phyloP scores from a whole-genome alignment of 2,888 invertebrate genomes.

The Hirtodrosophila cameraria region DNA sequence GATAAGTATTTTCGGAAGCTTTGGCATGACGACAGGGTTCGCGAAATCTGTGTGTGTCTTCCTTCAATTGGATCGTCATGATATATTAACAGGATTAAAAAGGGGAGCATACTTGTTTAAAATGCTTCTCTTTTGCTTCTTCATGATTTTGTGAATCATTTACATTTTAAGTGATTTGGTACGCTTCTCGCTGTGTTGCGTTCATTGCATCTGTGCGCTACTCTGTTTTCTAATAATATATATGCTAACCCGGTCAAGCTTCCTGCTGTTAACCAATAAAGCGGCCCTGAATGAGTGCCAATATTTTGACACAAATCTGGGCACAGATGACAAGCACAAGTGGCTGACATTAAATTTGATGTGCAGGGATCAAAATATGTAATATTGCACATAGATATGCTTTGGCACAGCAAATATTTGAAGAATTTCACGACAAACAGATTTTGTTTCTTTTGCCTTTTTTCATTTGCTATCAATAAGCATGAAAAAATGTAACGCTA shows the following conservation, averaged over 20 bases:
- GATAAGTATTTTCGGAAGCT: conserved; percentile 19
- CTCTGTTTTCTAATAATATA: background rate
- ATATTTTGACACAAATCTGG: conserved; percentile 61
- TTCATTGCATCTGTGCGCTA: background rate
- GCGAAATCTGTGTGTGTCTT: no score
- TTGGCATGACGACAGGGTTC: conserved; percentile 44
- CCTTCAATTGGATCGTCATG: no score
- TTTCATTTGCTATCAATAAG: conserved; percentile 62
- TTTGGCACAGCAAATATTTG: conserved; percentile 51
- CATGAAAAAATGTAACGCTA: conserved; percentile 35
- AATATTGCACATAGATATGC: conserved; percentile 21
- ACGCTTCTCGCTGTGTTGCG: background rate
- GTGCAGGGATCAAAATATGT: conserved; percentile 67
- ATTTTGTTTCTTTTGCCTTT: conserved; percentile 21
- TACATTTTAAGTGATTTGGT: background rate
- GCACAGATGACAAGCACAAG: conserved; percentile 49
- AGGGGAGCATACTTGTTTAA: no score
- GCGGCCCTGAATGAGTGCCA: conserved; percentile 47
- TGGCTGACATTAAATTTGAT: conserved; percentile 67
- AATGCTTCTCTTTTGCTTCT: no score
- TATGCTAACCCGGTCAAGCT: background rate
- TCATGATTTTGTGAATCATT: no score
- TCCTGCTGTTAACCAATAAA: conserved; percentile 24
- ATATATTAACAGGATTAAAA: no score
- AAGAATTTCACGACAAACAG: conserved; percentile 8